phyloP scores from a whole-genome alignment of 1,140 invertebrate species.

The Asobara japonica region DNA sequence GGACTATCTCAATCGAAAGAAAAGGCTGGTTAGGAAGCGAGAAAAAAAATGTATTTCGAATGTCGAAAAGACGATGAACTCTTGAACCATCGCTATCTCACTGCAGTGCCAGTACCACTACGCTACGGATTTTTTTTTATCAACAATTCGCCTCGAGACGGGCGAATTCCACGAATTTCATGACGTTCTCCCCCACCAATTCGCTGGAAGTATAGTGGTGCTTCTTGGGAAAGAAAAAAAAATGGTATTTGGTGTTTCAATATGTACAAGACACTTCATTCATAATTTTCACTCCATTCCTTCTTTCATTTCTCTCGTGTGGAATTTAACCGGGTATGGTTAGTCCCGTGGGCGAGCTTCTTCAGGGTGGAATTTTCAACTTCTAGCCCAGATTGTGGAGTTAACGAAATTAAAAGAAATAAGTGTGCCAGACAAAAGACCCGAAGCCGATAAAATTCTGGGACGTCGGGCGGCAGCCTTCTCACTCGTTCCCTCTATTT shows the following conservation, averaged over 20 bases:
- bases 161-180: conserved; percentile 1
- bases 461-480: not conserved
- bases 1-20: not conserved
- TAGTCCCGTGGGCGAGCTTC: not conserved
- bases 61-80: conserved; percentile 8
- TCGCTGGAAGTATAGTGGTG: not conserved
- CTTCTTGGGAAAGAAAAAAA: not conserved
- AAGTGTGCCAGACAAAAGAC: not conserved
- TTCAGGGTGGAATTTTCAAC: not conserved
- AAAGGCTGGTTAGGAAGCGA: not conserved
- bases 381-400: not conserved
- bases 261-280: not conserved
- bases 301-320: not conserved
- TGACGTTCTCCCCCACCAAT: not conserved
- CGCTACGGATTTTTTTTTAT: not conserved
- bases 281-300: not conserved
- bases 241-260: not conserved
- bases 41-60: conserved; percentile 5
- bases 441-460: conserved; percentile 21
- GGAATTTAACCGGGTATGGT: not conserved
- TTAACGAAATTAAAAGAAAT: not conserved
- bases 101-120: not conserved
- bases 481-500: conserved; percentile 57
- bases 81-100: conserved; percentile 17
- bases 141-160: not conserved